Conservation (phyloP, 2,888 invertebrate genomes). For the Augiades crinisus region DNA sequence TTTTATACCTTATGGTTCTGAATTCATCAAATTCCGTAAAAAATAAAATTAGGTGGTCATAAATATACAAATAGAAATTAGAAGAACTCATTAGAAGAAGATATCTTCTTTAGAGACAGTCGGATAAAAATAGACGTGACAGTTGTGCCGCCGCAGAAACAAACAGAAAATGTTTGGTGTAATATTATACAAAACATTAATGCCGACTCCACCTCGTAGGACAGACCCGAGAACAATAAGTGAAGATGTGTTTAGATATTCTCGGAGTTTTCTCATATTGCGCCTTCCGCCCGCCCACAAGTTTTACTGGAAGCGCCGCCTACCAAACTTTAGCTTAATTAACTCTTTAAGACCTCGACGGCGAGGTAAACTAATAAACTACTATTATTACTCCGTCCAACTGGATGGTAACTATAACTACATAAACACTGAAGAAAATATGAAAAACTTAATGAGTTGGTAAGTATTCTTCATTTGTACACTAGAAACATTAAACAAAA, state of each 20-base stretch:
- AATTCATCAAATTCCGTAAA: too few species aligned
- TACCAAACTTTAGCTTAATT: conserved; percentile 66
- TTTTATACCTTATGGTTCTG: too few species aligned
- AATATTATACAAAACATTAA: not conserved
- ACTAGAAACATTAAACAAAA: too few species aligned
- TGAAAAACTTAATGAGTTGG: not conserved
- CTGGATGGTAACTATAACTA: conserved; percentile 16
- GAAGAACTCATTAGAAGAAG: too few species aligned
- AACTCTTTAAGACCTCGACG: conserved; percentile 51
- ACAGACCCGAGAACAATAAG: not conserved
- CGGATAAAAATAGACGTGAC: too few species aligned
- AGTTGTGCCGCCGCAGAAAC: not conserved
- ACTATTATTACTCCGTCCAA: conserved; percentile 19
- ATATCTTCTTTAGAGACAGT: too few species aligned
- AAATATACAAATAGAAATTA: too few species aligned
- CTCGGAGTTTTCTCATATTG: conserved; percentile 24
- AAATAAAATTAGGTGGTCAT: too few species aligned
- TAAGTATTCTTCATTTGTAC: too few species aligned
- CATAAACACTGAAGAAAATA: conserved; percentile 3
- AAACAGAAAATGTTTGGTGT: too few species aligned
- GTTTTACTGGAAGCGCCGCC: conserved; percentile 37
- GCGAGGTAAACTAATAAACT: conserved; percentile 23
- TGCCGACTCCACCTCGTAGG: not conserved
- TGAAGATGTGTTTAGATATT: conserved; percentile 12
- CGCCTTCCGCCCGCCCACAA: conserved; percentile 39